Conservation (phyloP, 92 coral and sea anemone genomes). For the Chrysogorgia sp. region DNA sequence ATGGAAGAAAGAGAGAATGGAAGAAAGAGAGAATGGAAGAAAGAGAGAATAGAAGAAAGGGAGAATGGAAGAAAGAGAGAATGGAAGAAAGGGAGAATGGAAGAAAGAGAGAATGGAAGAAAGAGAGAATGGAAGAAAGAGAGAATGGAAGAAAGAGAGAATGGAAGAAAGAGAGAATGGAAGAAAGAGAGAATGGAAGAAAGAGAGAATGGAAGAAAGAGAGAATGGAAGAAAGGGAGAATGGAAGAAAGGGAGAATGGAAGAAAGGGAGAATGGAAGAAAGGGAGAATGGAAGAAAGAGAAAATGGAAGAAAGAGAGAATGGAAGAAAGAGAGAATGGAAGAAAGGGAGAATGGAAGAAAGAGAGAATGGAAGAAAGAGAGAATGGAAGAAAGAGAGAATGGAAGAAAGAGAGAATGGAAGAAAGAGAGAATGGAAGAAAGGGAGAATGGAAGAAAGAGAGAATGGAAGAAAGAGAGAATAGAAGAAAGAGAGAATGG, state of each 20-base stretch:
- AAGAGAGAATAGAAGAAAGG: too few species aligned
- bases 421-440: background rate
- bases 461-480: background rate
- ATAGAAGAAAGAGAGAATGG: background rate
- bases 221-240: constrained; percentile 1
- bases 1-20: constrained; percentile 16
- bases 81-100: background rate
- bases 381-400: background rate
- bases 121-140: background rate
- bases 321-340: background rate
- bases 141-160: background rate
- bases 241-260: constrained; percentile 11
- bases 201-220: background rate
- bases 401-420: background rate
- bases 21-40: too few species aligned
- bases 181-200: background rate
- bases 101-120: background rate
- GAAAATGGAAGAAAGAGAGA: background rate
- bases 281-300: constrained; percentile 1
- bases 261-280: constrained; percentile 2
- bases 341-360: background rate
- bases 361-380: background rate
- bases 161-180: background rate
- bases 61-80: background rate
- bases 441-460: constrained; percentile 10